Evolutionary conservation across 2,888 invertebrate genomes (phyloP).

Genomic region (Lingula anatina): DNA sequence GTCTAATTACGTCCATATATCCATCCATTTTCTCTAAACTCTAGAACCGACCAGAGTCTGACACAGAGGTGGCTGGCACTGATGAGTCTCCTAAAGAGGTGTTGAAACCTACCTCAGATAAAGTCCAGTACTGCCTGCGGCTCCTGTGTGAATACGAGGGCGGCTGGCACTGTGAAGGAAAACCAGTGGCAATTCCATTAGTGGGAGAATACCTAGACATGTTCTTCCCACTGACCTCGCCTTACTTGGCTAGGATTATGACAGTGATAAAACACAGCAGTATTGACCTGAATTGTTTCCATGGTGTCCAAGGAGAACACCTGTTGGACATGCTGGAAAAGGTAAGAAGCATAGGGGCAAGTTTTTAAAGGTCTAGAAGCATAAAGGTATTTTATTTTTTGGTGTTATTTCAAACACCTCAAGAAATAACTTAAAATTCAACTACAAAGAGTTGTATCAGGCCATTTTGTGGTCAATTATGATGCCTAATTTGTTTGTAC

Average conservation of each 20-base stretch:
- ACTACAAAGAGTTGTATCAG: constrained; percentile 28
- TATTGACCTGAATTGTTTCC: constrained; percentile 21
- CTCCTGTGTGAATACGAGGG: constrained; percentile 47
- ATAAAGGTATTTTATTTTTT: no score
- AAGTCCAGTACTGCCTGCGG: constrained; percentile 28
- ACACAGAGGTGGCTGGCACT: no score
- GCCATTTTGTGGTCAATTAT: no score
- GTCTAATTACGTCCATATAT: no score
- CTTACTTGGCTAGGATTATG: constrained; percentile 34
- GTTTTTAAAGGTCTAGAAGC: no score
- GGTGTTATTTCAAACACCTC: constrained; percentile 19
- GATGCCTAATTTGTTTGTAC: no score
- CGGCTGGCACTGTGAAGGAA: constrained; percentile 40
- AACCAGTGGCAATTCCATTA: constrained; percentile 24
- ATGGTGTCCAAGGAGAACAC: constrained; percentile 22
- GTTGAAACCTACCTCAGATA: no score
- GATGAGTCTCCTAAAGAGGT: no score
- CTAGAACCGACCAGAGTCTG: no score
- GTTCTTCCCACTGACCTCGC: constrained; percentile 23
- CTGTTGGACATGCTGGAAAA: constrained; percentile 34
- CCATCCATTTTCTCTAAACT: no score
- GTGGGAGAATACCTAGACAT: constrained; percentile 20
- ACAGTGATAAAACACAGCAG: constrained; percentile 39
- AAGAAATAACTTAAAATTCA: constrained; percentile 24
- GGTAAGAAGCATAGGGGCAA: constrained; percentile 18